These are phyloP conservation scores for Lagenorhynchus albirostris DNA, from an alignment of 2,113 vertebrate species.

Conservation along the genomic window DNA sequence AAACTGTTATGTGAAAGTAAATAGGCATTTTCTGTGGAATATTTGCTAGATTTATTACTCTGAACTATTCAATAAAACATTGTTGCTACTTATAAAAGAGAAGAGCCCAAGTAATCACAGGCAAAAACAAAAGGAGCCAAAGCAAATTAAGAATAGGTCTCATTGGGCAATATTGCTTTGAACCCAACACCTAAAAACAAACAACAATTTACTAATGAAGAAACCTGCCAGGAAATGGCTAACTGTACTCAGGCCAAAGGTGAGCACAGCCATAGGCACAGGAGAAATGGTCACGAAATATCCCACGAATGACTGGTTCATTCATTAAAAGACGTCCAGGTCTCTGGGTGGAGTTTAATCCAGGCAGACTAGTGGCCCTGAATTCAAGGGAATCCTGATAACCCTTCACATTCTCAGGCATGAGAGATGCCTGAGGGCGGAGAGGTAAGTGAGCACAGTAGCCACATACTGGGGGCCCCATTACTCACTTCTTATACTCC, in stretches of 20 bases:
- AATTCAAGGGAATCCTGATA: background rate
- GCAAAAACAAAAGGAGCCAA: background rate
- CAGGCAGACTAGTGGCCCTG: background rate
- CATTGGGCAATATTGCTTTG: background rate
- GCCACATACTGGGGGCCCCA: too few species aligned
- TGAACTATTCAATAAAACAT: constrained; percentile 42
- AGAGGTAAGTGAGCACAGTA: background rate
- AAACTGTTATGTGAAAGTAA: background rate
- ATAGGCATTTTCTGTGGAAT: background rate
- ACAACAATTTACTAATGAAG: constrained; percentile 33
- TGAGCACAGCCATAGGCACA: background rate
- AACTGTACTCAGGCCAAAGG: background rate
- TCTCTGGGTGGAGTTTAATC: background rate
- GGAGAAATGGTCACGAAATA: background rate
- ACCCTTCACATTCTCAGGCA: too few species aligned
- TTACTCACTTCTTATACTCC: background rate
- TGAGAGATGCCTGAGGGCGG: accelerated
- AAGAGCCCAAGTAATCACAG: constrained; percentile 10
- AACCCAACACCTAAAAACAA: background rate
- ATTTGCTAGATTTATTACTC: constrained; percentile 28
- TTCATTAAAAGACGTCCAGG: background rate
- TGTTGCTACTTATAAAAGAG: constrained; percentile 1
- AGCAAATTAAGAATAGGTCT: background rate
- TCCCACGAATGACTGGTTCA: background rate
- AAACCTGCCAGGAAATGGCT: background rate